phyloP scores from a whole-genome alignment of 2,888 invertebrate species.

The Diplolepis rosae region DNA sequence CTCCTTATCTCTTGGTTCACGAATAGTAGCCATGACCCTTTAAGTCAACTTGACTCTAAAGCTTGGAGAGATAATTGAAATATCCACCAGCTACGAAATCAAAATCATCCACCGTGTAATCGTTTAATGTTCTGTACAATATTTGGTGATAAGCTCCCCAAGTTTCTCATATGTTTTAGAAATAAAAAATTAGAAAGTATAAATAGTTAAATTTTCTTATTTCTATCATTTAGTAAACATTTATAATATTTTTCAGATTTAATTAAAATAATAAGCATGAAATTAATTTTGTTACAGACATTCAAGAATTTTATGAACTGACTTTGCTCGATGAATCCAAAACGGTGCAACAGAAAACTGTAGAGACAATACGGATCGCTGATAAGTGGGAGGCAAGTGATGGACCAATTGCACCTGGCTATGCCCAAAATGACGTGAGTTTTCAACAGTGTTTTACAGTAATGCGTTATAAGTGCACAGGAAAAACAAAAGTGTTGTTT shows the following conservation, averaged over 20 bases:
- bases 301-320: constrained; percentile 99
- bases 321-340: constrained; percentile 97
- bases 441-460: too few relatives aligned
- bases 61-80: constrained; percentile 17
- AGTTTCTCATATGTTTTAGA: not conserved
- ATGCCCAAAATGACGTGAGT: constrained; percentile 79
- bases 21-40: constrained; percentile 43
- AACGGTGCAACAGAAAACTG: constrained; percentile 95
- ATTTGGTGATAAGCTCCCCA: not conserved
- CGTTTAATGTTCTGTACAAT: not conserved
- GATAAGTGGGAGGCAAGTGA: constrained; percentile 91
- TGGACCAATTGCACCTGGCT: constrained; percentile 76
- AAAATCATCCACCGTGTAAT: constrained; percentile 12
- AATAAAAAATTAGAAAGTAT: not conserved
- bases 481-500: too few relatives aligned
- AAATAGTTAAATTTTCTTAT: not conserved
- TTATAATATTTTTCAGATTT: too few relatives aligned
- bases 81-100: not conserved
- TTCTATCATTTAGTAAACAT: too few relatives aligned
- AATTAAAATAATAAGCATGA: constrained; percentile 16
- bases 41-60: constrained; percentile 7
- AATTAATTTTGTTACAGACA: constrained; percentile 81
- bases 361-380: constrained; percentile 95
- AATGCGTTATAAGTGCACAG: too few relatives aligned
- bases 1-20: constrained; percentile 43